Evolutionary conservation across 2,888 invertebrate species (phyloP).

Genomic region (Aleiodes alternator): DNA sequence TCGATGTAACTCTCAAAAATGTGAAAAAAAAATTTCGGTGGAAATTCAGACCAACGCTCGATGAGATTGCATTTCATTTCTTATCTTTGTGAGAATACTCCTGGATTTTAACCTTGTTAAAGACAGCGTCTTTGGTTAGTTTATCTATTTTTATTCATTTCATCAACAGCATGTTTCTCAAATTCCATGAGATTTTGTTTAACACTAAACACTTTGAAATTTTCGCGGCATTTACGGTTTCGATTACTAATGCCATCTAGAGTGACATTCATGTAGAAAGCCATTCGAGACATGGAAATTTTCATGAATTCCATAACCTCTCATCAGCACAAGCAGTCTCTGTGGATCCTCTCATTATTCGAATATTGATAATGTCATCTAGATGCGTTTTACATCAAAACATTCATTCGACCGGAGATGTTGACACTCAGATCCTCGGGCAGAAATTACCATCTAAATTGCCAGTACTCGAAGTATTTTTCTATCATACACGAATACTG

Average conservation of each 20-base stretch:
- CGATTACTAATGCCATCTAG: constrained; percentile 30
- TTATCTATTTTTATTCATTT: too few relatives aligned
- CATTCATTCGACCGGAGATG: constrained; percentile 41
- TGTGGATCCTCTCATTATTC: constrained; percentile 1
- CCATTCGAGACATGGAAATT: constrained; percentile 11
- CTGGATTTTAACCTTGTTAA: too few relatives aligned
- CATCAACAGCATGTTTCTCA: too few relatives aligned
- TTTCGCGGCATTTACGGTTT: constrained; percentile 30
- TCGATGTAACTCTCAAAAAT: too few relatives aligned
- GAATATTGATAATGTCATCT: constrained; percentile 14
- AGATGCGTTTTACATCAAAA: constrained; percentile 25
- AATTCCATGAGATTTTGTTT: too few relatives aligned
- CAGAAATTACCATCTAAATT: constrained; percentile 43
- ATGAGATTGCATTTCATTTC: too few relatives aligned
- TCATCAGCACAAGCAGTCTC: constrained; percentile 10
- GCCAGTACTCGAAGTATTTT: constrained; percentile 42
- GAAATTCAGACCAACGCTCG: too few relatives aligned
- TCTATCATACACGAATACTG: constrained; percentile 30
- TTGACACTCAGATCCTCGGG: constrained; percentile 42
- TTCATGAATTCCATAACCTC: constrained; percentile 26
- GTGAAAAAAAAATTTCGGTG: too few relatives aligned
- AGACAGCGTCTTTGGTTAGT: too few relatives aligned
- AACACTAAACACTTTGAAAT: too few relatives aligned
- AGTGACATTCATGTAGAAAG: constrained; percentile 21
- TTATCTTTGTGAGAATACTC: too few relatives aligned